Conservation (phyloP, 2,888 invertebrate genomes). For the Dexiosoma caninum region DNA sequence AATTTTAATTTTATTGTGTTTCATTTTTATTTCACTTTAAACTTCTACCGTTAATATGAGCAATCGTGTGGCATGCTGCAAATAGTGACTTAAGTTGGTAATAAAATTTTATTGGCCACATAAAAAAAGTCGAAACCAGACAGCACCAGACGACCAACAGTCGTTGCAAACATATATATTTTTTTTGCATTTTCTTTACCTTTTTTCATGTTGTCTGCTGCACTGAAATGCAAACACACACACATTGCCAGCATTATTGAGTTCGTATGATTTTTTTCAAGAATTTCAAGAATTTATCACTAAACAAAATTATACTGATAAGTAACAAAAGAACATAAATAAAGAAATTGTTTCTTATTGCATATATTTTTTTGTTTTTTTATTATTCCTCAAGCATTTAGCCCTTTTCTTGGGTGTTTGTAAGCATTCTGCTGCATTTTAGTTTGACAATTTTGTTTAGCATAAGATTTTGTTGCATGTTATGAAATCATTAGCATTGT, state of each 20-base stretch:
- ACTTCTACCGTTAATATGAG: slow-evolving; percentile 57
- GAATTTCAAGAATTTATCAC: slow-evolving; percentile 60
- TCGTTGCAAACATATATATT: not conserved
- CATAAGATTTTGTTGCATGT: slow-evolving; percentile 43
- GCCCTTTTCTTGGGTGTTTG: not conserved
- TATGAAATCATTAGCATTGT: not conserved
- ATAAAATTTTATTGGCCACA: slow-evolving; percentile 71
- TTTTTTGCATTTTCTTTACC: not conserved
- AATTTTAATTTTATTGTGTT: slow-evolving; percentile 17
- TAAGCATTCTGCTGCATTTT: not conserved
- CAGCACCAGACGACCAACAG: slow-evolving; percentile 15
- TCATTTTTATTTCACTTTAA: slow-evolving; percentile 25
- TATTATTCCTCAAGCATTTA: not conserved
- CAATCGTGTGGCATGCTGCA: slow-evolving; percentile 62
- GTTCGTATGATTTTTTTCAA: not conserved
- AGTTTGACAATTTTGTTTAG: slow-evolving; percentile 20
- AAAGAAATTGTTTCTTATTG: slow-evolving; percentile 29
- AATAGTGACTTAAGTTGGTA: slow-evolving; percentile 64
- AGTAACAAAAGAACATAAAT: slow-evolving; percentile 61
- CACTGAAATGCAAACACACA: slow-evolving; percentile 23
- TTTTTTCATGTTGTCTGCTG: not conserved
- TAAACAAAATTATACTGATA: slow-evolving; percentile 52
- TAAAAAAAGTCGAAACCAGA: slow-evolving; percentile 62
- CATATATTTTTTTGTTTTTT: not conserved
- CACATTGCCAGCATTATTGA: slow-evolving; percentile 7